Evolutionary conservation across 2,797 vertebrate genomes (phyloP), one percentile per base, ranked within the genome.

Genomic region (Rachycentron canadum): DNA sequence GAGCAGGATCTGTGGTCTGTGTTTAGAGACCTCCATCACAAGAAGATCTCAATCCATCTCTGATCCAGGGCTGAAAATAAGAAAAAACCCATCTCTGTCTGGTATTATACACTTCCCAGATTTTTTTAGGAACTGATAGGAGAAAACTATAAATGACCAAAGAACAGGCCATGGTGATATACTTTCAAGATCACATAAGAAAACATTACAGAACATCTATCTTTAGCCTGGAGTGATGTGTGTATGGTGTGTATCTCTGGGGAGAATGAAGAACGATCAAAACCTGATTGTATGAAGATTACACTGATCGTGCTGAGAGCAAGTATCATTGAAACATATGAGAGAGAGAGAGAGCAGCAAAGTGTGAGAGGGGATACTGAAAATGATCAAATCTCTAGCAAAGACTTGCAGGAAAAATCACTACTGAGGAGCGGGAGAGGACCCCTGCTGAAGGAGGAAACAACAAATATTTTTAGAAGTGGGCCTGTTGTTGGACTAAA

Each of bases 311-410:
- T n/a, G 23, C 17, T 49, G 12, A 32, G 8, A 26, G 14, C 25
- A 6, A 23, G 2, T 69, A 30, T 34, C 32, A 43, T 21, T 69
- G 34, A 56, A 77, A 52, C n/a, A 55, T 26, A 17, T 75, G 12
- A 58, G 0, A 32, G 23, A 73, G 21, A 78, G 12, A 58, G 0
- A 32, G 23, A 73, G 23, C 12, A 43, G 47, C 10, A 59, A 55
- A 50, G n/a, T 41, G 23, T 17, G 40, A 23, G 45, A 49, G n/a
- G 14, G 2, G 50, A 78, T 23, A 66, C 62, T 69, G 78, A 77
- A 81, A 73, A 59, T 21, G 17, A 70, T 43, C 26, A 41, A 7
- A 76, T 78, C 73, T 79, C 64, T 64, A 52, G 71, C 38, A 64
- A 70, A 45, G n/a, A n/a, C n/a, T n/a, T n/a, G n/a, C n/a, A n/a